These are phyloP conservation scores for Agrilus planipennis DNA, from an alignment of 1,140 invertebrate species.

Conservation along the genomic window DNA sequence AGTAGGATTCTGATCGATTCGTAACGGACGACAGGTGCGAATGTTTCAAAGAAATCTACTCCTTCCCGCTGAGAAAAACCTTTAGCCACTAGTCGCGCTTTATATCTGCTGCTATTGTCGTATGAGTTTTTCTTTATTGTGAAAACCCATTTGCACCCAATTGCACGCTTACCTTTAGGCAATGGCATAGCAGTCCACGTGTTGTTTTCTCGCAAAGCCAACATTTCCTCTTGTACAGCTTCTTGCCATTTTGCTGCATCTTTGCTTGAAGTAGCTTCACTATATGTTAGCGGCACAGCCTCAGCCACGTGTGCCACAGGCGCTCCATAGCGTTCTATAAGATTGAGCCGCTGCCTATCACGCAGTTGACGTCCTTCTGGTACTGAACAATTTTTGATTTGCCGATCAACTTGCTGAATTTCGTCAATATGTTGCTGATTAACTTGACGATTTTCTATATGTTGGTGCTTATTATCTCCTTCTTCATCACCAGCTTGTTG, in stretches of 20 bases:
- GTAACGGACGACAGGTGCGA: slow-evolving; percentile 13
- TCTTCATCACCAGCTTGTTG: no score
- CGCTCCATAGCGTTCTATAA: no score
- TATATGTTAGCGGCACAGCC: no score
- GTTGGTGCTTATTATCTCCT: no score
- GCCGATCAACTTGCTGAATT: no score
- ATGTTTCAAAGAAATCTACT: slow-evolving; percentile 25
- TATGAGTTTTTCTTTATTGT: not conserved
- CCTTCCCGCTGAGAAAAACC: slow-evolving; percentile 13
- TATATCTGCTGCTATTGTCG: not conserved
- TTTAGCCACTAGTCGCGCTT: slow-evolving; percentile 3
- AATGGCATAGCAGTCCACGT: not conserved
- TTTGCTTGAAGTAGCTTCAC: no score
- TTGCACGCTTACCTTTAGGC: not conserved
- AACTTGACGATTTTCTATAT: no score
- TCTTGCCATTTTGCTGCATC: slow-evolving; percentile 4
- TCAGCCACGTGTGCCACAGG: no score
- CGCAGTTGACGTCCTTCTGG: no score
- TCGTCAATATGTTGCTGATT: no score
- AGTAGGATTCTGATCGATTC: slow-evolving; percentile 14
- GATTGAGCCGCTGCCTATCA: no score
- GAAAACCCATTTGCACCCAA: slow-evolving; percentile 6
- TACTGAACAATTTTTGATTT: no score
- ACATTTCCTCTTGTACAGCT: slow-evolving; percentile 4
- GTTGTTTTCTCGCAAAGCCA: not conserved